Conservation (phyloP, 2,113 vertebrate species). For the Mionectes macconnelli region DNA sequence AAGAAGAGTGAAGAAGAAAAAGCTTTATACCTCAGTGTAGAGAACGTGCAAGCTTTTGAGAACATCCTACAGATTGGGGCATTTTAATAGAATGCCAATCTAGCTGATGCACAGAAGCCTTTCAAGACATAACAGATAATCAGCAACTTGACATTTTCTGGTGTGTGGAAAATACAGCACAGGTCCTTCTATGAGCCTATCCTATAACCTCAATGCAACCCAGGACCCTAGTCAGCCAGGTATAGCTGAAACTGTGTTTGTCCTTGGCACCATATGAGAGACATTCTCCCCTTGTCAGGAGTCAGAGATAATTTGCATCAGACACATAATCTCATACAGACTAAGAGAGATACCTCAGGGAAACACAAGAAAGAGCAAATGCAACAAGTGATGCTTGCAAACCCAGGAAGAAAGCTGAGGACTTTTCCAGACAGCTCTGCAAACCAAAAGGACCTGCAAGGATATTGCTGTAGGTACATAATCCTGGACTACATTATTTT, state of each 20-base stretch:
- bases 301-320: neutral
- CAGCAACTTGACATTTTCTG: neutral
- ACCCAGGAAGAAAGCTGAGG: neutral
- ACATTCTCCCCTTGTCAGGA: neutral
- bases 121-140: neutral
- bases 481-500: neutral
- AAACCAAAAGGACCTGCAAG: neutral
- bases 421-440: neutral
- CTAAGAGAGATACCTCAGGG: neutral
- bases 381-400: neutral
- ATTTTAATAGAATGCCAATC: neutral
- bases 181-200: neutral
- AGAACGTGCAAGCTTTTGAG: neutral
- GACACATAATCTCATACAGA: neutral
- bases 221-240: neutral
- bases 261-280: neutral
- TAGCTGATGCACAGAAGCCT: neutral
- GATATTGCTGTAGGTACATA: neutral
- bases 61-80: neutral
- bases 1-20: neutral
- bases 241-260: neutral
- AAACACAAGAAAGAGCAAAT: neutral
- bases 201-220: neutral
- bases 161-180: neutral
- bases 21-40: neutral